Evolutionary conservation across 2,113 vertebrate genomes (phyloP), one percentile per base, ranked within the genome.

Genomic region (Trogon melanurus): DNA sequence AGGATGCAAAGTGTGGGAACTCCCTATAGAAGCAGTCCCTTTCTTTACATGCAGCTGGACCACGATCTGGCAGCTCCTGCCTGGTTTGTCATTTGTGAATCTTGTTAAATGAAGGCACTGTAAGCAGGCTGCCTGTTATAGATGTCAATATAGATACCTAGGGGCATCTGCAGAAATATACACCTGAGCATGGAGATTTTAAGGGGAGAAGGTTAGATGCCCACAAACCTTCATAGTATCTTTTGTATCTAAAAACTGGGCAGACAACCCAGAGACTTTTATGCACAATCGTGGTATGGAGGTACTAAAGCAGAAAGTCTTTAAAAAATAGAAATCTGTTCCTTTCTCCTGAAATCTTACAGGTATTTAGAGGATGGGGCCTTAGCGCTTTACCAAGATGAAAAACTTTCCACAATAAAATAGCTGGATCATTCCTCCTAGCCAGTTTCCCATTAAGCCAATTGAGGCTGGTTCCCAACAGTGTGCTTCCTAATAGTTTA

Each of bases 371-470:
- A 85, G 26, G 20, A 70, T 17, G 71, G 11, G 8, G 8, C 16
- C 13, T 44, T 32, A 51, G 10, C 38, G 26, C 19, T 91, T 88
- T 85, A 72, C 47, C 79, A 93, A 71, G 50, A 38, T 76, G 26
- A 93, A 89, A 79, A 79, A 41, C 58, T 94, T 84, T 30, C 69
- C 87, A 65, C 48, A 87, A 54, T 79, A 17, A 89, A 85, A 74
- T 17, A 65, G 32, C 45, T 93, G 64, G 44, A 69, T 67, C 1
- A 0, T 67, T 89, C 66, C 51, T 94, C 78, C 69, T 41, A 78
- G 70, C 36, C 67, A 58, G 45, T 69, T 89, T 89, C 4, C 2
- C 23, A 17, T 36, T 8, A 60, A 76, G 65, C 44, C 69, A 75
- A 7, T 7, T 41, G 47, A 67, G 66, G n/a, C 67, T 7, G 5